Conservation (phyloP, 2,113 vertebrate species). For the Martes martes region DNA sequence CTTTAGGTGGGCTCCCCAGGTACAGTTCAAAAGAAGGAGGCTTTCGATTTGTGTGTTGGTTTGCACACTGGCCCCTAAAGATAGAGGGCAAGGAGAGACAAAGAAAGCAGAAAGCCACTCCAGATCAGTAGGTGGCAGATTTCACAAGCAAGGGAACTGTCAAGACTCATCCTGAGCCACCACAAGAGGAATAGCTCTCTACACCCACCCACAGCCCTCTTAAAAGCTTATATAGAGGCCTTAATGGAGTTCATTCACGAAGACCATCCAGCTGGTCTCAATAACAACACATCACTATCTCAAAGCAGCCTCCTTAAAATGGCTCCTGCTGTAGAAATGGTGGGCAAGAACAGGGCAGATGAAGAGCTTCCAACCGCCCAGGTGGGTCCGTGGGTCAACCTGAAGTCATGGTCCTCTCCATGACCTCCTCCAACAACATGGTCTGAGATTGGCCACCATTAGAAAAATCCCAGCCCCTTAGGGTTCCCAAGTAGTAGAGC, state of each 20-base stretch:
- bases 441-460: not conserved
- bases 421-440: not conserved
- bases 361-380: not conserved
- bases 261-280: not conserved
- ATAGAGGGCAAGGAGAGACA: not conserved
- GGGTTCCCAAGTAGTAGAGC: not conserved
- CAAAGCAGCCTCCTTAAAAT: not conserved
- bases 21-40: not conserved
- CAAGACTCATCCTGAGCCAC: not conserved
- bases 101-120: not conserved
- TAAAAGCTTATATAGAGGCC: not conserved
- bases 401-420: not conserved
- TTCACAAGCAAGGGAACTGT: not conserved
- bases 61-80: not conserved
- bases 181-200: not conserved
- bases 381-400: not conserved
- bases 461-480: not conserved
- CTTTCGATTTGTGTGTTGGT: not conserved
- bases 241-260: not conserved
- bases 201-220: not conserved
- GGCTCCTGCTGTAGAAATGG: not conserved
- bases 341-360: not conserved
- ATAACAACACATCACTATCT: not conserved
- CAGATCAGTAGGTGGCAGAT: not conserved
- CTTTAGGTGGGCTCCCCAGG: not conserved